Conservation (phyloP, 1,140 invertebrate species). For the Ceratina australensis region DNA sequence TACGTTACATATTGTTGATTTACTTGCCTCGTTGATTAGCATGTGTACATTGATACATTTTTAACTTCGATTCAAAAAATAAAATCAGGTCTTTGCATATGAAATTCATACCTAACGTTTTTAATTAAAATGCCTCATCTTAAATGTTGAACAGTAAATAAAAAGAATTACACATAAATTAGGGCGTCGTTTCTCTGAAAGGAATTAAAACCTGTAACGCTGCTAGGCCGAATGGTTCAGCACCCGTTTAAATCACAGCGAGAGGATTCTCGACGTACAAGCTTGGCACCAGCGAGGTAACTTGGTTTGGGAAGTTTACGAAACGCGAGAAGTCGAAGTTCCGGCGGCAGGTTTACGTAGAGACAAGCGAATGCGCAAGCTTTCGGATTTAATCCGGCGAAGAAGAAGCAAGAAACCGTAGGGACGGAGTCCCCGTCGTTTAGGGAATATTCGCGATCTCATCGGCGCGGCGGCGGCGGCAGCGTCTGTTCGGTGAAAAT, state of each 20-base stretch:
- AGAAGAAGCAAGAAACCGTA: background rate
- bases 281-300: slow-evolving; percentile 58
- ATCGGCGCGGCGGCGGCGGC: slow-evolving; percentile 11
- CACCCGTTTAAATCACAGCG: background rate
- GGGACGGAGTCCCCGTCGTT: background rate
- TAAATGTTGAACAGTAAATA: no score
- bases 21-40: no score
- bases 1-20: no score
- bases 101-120: no score
- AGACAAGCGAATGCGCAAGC: slow-evolving; percentile 19
- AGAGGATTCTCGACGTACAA: slow-evolving; percentile 43
- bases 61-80: no score
- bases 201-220: background rate
- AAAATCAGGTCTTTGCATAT: no score
- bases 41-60: no score
- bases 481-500: slow-evolving; percentile 12
- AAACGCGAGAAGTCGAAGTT: slow-evolving; percentile 50
- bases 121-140: no score
- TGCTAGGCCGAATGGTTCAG: background rate
- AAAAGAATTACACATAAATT: no score
- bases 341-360: slow-evolving; percentile 16
- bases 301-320: slow-evolving; percentile 65
- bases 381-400: slow-evolving; percentile 33
- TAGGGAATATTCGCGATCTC: slow-evolving; percentile 17
- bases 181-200: background rate